Conservation (phyloP, 1,140 invertebrate species). For the Aphis gossypii region DNA sequence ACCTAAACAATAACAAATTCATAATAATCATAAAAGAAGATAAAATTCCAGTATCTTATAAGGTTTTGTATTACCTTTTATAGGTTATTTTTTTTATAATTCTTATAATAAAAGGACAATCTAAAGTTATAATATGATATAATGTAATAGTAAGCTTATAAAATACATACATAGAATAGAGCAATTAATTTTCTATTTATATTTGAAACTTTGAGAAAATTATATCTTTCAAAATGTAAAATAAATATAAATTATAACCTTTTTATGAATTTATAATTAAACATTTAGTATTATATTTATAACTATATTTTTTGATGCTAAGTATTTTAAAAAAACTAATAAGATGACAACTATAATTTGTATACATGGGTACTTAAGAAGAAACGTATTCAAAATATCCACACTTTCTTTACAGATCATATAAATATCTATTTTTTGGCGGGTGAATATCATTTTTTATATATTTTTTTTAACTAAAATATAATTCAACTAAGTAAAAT, state of each 20-base stretch:
- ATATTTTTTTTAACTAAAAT: background rate
- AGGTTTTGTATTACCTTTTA: conserved; percentile 17
- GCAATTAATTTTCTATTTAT: background rate
- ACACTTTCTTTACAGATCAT: background rate
- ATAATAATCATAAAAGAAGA: background rate
- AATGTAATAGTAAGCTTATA: background rate
- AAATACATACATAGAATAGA: background rate
- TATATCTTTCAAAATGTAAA: background rate
- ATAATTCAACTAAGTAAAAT: background rate
- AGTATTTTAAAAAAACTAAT: no score
- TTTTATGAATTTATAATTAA: background rate
- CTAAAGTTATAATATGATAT: background rate
- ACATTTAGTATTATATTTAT: no score
- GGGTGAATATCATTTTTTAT: background rate
- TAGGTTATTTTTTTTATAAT: background rate
- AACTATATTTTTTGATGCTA: no score
- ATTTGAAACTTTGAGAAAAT: background rate
- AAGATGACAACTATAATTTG: no score
- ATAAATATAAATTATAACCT: background rate
- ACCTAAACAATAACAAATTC: background rate
- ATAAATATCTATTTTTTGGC: background rate
- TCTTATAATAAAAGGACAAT: background rate
- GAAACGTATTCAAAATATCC: background rate
- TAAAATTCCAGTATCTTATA: background rate
- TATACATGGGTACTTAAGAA: no score